phyloP scores from a whole-genome alignment of 2,797 vertebrate species.

The Threskiornis aethiopicus region DNA sequence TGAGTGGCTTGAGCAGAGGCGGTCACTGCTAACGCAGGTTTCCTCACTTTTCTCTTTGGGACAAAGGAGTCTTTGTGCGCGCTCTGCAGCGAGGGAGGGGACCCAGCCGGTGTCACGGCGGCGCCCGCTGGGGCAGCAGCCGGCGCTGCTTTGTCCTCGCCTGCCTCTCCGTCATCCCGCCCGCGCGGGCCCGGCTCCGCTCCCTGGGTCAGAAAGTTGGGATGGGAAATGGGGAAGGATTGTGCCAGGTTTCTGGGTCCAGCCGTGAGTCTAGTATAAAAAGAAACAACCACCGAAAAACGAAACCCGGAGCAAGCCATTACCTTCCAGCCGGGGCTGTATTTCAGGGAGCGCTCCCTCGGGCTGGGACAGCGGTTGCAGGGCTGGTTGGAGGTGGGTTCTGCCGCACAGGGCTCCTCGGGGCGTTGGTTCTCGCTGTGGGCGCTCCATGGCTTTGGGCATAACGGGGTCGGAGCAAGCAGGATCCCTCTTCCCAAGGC shows the following conservation, averaged over 20 bases:
- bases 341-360: background rate
- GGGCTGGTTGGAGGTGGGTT: background rate
- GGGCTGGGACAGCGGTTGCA: background rate
- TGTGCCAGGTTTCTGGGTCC: background rate
- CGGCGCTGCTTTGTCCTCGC: background rate
- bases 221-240: background rate
- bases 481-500: background rate
- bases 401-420: background rate
- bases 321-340: background rate
- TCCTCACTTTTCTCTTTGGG: background rate
- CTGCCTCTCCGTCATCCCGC: background rate
- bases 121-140: background rate
- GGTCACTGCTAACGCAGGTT: background rate
- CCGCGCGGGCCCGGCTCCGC: fast-evolving
- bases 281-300: background rate
- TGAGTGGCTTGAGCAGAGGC: background rate
- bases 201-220: background rate
- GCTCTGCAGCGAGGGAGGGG: background rate
- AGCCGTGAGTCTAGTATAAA: background rate
- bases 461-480: background rate
- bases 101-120: background rate
- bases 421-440: background rate
- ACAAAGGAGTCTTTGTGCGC: slow-evolving; percentile 30
- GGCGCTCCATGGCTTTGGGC: background rate
- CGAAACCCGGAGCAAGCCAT: background rate